Evolutionary conservation across 2,113 vertebrate genomes (phyloP).

Genomic region (Poeciliopsis prolifica): DNA sequence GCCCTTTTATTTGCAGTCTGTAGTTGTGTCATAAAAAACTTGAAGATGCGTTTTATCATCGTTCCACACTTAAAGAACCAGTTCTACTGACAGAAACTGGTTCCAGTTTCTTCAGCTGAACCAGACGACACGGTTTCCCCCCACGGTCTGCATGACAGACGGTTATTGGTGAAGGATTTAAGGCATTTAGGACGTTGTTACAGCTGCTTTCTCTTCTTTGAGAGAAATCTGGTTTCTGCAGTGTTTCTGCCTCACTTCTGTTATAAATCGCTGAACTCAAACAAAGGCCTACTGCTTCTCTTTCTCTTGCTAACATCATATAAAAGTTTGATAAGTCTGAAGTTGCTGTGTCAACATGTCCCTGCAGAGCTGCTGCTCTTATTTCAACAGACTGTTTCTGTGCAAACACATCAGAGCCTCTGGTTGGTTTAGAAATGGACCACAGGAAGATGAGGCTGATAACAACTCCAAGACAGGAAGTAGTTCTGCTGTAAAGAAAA

Average conservation of each 20-base stretch:
- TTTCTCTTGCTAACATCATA: slow-evolving; percentile 6
- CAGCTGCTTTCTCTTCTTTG: background rate
- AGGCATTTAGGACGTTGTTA: background rate
- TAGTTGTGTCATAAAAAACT: too few relatives aligned
- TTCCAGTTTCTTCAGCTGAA: too few relatives aligned
- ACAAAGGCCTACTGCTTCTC: background rate
- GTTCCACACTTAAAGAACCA: too few relatives aligned
- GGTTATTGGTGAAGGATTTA: too few relatives aligned
- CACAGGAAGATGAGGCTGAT: slow-evolving; percentile 37
- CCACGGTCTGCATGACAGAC: too few relatives aligned
- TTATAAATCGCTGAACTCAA: too few relatives aligned
- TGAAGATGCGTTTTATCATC: too few relatives aligned
- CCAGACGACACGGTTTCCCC: too few relatives aligned
- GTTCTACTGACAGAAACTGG: too few relatives aligned
- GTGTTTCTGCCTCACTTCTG: too few relatives aligned
- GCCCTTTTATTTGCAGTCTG: too few relatives aligned
- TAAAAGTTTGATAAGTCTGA: slow-evolving; percentile 42
- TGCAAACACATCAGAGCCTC: slow-evolving; percentile 5
- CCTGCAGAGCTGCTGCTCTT: slow-evolving; percentile 9
- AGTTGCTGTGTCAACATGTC: slow-evolving; percentile 51
- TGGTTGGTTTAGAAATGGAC: slow-evolving; percentile 8
- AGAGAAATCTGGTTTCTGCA: too few relatives aligned
- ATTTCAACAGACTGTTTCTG: background rate
- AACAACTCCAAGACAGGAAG: slow-evolving; percentile 39
- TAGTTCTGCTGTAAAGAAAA: slow-evolving; percentile 41